Evolutionary conservation across 2,113 vertebrate species (phyloP).

Genomic region (Trinectes maculatus): DNA sequence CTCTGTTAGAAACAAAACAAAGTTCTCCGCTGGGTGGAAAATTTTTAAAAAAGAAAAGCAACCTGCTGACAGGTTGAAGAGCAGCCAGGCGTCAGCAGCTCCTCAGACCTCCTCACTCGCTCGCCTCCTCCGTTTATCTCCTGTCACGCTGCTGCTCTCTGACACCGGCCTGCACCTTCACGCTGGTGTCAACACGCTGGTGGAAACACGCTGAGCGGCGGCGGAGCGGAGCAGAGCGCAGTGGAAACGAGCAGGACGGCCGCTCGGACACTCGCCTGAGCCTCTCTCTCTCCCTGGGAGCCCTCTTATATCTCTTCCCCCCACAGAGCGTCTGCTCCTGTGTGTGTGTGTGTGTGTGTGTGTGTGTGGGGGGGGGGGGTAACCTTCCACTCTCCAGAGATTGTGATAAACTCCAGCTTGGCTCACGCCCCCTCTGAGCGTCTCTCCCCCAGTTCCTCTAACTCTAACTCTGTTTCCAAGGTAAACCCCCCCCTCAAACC

Average conservation of each 20-base stretch:
- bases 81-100: slow-evolving; percentile 10
- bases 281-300: slow-evolving; percentile 60
- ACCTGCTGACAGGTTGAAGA: background rate
- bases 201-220: slow-evolving; percentile 35
- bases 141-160: too few relatives aligned
- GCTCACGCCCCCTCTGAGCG: slow-evolving; percentile 36
- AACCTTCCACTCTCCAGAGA: slow-evolving; percentile 49
- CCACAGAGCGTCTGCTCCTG: slow-evolving; percentile 40
- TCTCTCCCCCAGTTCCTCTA: slow-evolving; percentile 32
- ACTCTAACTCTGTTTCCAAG: slow-evolving; percentile 75
- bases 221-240: background rate
- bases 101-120: slow-evolving; percentile 1
- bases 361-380: slow-evolving; percentile 23
- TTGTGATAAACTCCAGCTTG: slow-evolving; percentile 67
- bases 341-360: slow-evolving; percentile 30
- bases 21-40: background rate
- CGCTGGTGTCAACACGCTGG: too few relatives aligned
- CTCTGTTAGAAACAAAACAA: slow-evolving; percentile 1
- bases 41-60: slow-evolving; percentile 30
- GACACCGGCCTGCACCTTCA: too few relatives aligned
- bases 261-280: slow-evolving; percentile 49
- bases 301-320: slow-evolving; percentile 76
- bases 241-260: slow-evolving; percentile 31
- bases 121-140: too few relatives aligned
- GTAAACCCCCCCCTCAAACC: slow-evolving; percentile 67